These are phyloP conservation scores for Siphonodentalium dalli DNA, from an alignment of 2,888 invertebrate species.

Conservation along the genomic window DNA sequence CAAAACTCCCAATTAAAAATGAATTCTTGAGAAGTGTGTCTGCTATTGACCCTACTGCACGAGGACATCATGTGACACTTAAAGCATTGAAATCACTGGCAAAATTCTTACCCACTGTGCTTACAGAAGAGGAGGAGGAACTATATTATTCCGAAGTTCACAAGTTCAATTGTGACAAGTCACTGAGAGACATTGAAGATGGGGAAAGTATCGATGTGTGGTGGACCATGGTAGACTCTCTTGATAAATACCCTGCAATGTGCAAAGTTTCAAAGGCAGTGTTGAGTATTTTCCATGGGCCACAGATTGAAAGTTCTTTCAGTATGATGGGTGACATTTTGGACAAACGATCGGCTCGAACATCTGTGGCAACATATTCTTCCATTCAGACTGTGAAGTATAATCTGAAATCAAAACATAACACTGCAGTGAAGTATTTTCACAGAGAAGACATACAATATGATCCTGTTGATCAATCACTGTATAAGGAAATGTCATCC, in stretches of 20 bases:
- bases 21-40: constrained; percentile 10
- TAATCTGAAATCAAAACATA: too few relatives aligned
- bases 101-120: constrained; percentile 1
- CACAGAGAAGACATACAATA: too few relatives aligned
- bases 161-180: constrained; percentile 10
- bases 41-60: constrained; percentile 10
- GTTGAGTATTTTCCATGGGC: constrained; percentile 25
- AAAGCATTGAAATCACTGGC: constrained; percentile 3
- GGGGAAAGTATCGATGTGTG: neutral
- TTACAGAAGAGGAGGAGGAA: constrained; percentile 5
- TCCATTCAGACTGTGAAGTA: too few relatives aligned
- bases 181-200: neutral
- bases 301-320: constrained; percentile 15
- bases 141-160: constrained; percentile 6
- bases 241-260: neutral
- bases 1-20: constrained; percentile 20
- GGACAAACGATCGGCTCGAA: constrained; percentile 2
- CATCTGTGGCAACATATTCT: too few relatives aligned
- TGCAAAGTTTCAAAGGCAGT: too few relatives aligned
- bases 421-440: too few relatives aligned
- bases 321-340: constrained; percentile 17
- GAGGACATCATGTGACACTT: constrained; percentile 5
- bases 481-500: too few relatives aligned
- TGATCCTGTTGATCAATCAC: too few relatives aligned
- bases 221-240: neutral